Percentiles rank a stretch among this genome's conserved stretches.
Conservation (phyloP, 2,888 invertebrate genomes). For the Chirona hameri region DNA sequence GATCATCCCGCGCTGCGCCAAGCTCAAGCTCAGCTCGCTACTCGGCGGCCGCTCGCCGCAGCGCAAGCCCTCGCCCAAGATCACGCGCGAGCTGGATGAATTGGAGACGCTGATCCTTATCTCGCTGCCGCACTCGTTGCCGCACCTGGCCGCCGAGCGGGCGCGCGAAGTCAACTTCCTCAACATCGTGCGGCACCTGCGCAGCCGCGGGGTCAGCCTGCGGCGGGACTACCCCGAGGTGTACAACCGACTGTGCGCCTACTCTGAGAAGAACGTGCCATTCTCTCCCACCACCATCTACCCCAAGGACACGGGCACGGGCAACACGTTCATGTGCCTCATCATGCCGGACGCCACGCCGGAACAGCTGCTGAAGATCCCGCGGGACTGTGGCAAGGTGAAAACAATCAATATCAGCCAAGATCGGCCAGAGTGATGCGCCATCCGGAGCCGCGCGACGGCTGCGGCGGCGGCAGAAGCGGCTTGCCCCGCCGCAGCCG, state of each 20-base stretch:
- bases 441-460: no score
- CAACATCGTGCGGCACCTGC: constrained; percentile 74
- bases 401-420: constrained; percentile 60
- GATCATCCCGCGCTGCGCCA: constrained; percentile 83
- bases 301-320: constrained; percentile 73
- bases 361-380: constrained; percentile 57
- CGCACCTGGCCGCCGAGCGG: constrained; percentile 59
- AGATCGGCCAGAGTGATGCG: background rate
- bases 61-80: constrained; percentile 38
- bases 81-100: constrained; percentile 52
- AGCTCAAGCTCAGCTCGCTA: constrained; percentile 46
- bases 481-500: background rate
- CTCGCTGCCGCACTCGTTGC: constrained; percentile 62
- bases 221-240: constrained; percentile 84
- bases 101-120: constrained; percentile 76
- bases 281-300: constrained; percentile 85
- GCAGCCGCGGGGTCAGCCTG: constrained; percentile 73
- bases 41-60: background rate
- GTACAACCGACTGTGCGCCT: constrained; percentile 74
- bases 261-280: constrained; percentile 72
- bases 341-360: constrained; percentile 80
- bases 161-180: constrained; percentile 71
- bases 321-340: constrained; percentile 82
- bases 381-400: constrained; percentile 58
- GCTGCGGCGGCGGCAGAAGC: no score